phyloP scores from a whole-genome alignment of 1,140 invertebrate species.

The Helicoverpa armigera region DNA sequence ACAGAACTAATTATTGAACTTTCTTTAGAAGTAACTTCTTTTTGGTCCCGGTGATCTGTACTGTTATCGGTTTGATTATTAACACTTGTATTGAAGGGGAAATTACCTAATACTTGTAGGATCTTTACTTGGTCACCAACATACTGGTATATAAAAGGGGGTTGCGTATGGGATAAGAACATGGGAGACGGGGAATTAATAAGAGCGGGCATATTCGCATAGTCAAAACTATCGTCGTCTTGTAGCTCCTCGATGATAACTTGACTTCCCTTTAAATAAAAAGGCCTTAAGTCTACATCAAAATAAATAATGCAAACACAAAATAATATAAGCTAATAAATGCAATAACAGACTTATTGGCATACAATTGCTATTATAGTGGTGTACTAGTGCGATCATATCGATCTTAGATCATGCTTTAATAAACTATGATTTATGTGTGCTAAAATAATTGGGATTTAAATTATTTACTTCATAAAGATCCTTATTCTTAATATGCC shows the following conservation, averaged over 20 bases:
- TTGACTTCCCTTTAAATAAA: slow-evolving; percentile 86
- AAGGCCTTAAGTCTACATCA: slow-evolving; percentile 80
- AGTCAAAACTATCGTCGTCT: slow-evolving; percentile 80
- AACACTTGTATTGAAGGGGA: slow-evolving; percentile 59
- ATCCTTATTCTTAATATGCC: slow-evolving; percentile 3
- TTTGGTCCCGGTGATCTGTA: slow-evolving; percentile 70
- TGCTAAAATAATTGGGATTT: too few relatives aligned
- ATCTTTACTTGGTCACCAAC: slow-evolving; percentile 81
- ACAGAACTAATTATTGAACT: slow-evolving; percentile 52
- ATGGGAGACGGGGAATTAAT: slow-evolving; percentile 71
- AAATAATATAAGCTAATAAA: slow-evolving; percentile 72
- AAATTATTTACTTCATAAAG: too few relatives aligned
- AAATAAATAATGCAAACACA: slow-evolving; percentile 59
- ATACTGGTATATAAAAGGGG: slow-evolving; percentile 83
- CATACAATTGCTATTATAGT: neutral
- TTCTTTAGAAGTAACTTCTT: slow-evolving; percentile 55
- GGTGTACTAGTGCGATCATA: slow-evolving; percentile 6
- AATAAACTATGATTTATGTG: neutral
- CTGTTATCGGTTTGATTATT: slow-evolving; percentile 59
- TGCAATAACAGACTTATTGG: slow-evolving; percentile 77
- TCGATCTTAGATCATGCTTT: neutral
- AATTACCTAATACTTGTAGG: slow-evolving; percentile 77
- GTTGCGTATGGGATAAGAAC: slow-evolving; percentile 78
- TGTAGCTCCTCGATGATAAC: slow-evolving; percentile 85
- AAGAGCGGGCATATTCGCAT: slow-evolving; percentile 80